Conservation (phyloP, 2,888 invertebrate genomes). For the Rhogogaster chlorosoma region DNA sequence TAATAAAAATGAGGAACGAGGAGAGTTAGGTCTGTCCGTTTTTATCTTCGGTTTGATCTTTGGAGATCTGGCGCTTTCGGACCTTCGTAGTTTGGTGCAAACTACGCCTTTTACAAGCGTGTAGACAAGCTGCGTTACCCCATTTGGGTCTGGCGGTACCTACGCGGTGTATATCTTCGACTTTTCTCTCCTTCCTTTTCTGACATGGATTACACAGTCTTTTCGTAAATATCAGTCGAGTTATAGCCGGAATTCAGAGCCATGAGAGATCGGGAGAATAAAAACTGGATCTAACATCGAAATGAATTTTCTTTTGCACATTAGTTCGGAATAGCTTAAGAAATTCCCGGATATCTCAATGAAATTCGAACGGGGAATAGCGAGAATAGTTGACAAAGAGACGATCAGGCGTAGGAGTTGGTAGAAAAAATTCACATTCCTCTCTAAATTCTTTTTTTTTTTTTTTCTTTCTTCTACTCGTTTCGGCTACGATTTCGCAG, state of each 20-base stretch:
- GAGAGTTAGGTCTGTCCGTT: neutral
- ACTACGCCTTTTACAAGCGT: conserved; percentile 61
- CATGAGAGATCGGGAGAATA: too few relatives aligned
- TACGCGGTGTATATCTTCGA: neutral
- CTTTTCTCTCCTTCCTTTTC: neutral
- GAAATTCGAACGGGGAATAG: too few relatives aligned
- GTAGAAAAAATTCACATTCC: too few relatives aligned
- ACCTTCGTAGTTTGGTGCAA: conserved; percentile 23
- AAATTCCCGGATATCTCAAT: too few relatives aligned
- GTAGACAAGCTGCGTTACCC: conserved; percentile 56
- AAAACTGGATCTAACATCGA: neutral
- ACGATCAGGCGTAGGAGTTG: too few relatives aligned
- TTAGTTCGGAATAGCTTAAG: too few relatives aligned
- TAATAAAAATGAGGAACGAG: neutral
- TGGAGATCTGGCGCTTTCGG: neutral
- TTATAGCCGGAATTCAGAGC: neutral
- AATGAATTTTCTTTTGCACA: neutral
- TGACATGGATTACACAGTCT: neutral
- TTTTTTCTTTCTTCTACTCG: neutral
- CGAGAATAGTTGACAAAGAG: too few relatives aligned
- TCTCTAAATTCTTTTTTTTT: neutral
- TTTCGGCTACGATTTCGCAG: neutral
- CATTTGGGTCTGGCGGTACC: neutral
- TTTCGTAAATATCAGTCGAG: too few relatives aligned
- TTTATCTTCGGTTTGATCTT: conserved; percentile 20